phyloP scores from a whole-genome alignment of 2,888 invertebrate species.

The Gymnosoma rotundatum region DNA sequence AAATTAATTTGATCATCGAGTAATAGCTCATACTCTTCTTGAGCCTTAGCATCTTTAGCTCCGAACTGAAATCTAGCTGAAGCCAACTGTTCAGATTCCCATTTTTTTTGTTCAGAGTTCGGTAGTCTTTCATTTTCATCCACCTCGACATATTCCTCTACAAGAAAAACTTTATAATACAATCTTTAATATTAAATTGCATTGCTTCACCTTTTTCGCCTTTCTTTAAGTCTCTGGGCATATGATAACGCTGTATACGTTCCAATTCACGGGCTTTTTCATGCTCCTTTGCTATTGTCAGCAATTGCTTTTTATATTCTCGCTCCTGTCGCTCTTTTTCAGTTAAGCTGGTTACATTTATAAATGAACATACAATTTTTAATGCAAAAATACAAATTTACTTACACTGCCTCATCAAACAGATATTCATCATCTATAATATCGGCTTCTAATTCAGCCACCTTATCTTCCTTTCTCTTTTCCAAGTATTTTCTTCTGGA shows the following conservation, averaged over 20 bases:
- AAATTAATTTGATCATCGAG: slow-evolving; percentile 99
- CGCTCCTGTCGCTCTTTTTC: slow-evolving; percentile 92
- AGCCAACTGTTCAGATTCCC: slow-evolving; percentile 98
- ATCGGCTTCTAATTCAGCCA: slow-evolving; percentile 96
- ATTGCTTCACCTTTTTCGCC: slow-evolving; percentile 84
- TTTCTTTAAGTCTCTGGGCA: slow-evolving; percentile 94
- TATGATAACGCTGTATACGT: slow-evolving; percentile 95
- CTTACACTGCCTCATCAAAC: slow-evolving; percentile 93
- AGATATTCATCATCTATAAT: slow-evolving; percentile 98
- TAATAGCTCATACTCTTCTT: slow-evolving; percentile 94
- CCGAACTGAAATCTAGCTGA: slow-evolving; percentile 97
- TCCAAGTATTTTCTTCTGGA: slow-evolving; percentile 96
- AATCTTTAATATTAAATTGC: not conserved
- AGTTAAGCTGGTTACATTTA: slow-evolving; percentile 87
- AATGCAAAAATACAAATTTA: slow-evolving; percentile 66
- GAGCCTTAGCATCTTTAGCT: slow-evolving; percentile 89
- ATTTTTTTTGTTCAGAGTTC: slow-evolving; percentile 94
- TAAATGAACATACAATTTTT: slow-evolving; percentile 21
- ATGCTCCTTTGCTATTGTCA: slow-evolving; percentile 96
- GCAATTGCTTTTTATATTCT: slow-evolving; percentile 94
- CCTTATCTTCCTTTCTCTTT: slow-evolving; percentile 98
- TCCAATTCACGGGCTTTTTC: slow-evolving; percentile 96
- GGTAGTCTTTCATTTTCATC: slow-evolving; percentile 93
- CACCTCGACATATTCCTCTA: slow-evolving; percentile 90
- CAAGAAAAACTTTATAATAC: not conserved